Evolutionary conservation across 2,888 invertebrate genomes (phyloP), one percentile per base, ranked within the genome.

Genomic region (Epinotia bilunana): DNA sequence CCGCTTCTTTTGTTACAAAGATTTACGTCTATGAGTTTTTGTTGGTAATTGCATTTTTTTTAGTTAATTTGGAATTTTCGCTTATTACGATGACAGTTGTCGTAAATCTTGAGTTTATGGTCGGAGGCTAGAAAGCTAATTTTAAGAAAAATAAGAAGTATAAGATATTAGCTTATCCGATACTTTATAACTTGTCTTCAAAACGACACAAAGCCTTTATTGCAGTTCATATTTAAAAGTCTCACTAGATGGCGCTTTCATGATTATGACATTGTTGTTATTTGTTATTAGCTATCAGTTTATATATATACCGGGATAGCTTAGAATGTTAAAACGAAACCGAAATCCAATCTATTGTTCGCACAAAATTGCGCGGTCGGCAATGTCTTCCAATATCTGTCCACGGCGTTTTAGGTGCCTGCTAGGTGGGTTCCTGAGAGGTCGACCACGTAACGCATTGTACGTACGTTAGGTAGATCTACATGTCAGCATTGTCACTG

Each of bases 1-100:
- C 83, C 39, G 7, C 39, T 81, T 82, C 90, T 90, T 91, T 92
- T 92, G 92, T 92, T 90, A 86, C 86, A 67, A 83, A 91, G 92
- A 92, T 92, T 92, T 92, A 92, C 89, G 90, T 81, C 83, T 82
- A 84, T 80, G 83, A 83, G 79, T 80, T 79, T 79, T 77, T 79
- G 78, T 80, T 80, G 43, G 81, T 80, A 82, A 82, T 83, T 82
- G 79, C 82, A 79, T 83, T 84, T 83, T 82, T 78, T 81, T 83
- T 84, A 76, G 71, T 81, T 81, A 80, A 80, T 82, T 84, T 81
- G 80, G 81, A 81, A 81, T 80, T 82, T 81, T 82, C 67, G 78
- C 80, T 79, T 77, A 69, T 76, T 75, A 79, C 79, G 79, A 78
- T 61, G 39, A 61, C 39, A 72, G 60, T 76, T 77, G 79, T 79